Base-by-base conservation (phyloP, 2,797 vertebrate species). In the Scarus forsteni region DNA sequence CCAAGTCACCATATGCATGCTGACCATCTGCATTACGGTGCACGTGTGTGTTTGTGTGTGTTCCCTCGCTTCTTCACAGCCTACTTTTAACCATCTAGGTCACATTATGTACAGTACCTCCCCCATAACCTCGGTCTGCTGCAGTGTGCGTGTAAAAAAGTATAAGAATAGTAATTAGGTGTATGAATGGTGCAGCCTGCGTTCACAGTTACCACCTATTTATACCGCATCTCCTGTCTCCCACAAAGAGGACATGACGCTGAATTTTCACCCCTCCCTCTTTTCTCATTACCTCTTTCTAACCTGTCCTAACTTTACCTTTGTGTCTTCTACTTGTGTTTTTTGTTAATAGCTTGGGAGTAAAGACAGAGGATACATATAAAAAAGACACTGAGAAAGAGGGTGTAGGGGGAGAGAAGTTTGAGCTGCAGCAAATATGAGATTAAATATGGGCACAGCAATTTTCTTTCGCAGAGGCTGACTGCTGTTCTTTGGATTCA, bases 81-180 rank as follows among this genome's bases (percentile, higher is more conserved):
- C 90, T 86, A 89, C 63, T 93, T 92, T 88, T 60, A 60, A 73
- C 72, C 77, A 92, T 89, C 79, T 92, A 82, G 92, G 91, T 88
- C 91, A 91, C 68, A 71, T 69, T 46, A 62, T 60, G 70, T 77
- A 75, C 81, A 76, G 62, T 57, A 53, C 46, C 62, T 85, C 80
- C 81, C 79, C 74, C 80, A 65, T 89, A 87, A 87, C 83, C 79
- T 86, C 76, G 45, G 68, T 85, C 64, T 81, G 70, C 71, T 75
- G 74, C 76, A 79, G 69, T 70, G 54, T 56, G 76, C 62, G 62
- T 69, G 70, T 56, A 75, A 59, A 34, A 50, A 44, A 45, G 12
- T 50, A 40, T 56, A 70, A 80, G 74, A 85, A 80, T 75, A 77
- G 67, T 51, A 67, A 77, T 45, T 46, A 78, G 58, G 75, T 69